Base-by-base conservation (phyloP, 2,797 vertebrate genomes). In the Lagodon rhomboides region DNA sequence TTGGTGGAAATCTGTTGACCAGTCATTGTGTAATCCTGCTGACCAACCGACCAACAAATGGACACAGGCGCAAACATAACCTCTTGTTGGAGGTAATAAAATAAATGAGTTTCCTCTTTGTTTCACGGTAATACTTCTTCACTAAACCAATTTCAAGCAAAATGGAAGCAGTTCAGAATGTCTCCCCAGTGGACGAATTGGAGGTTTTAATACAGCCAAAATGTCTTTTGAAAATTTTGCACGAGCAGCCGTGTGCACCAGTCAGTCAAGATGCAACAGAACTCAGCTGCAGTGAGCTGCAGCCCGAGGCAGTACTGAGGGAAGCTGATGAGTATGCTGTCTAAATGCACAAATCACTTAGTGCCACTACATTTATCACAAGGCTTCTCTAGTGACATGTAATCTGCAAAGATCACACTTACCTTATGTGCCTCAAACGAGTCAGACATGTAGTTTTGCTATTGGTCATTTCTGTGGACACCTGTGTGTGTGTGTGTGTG, bases 301-400 rank as follows among this genome's bases (percentile, higher is more conserved):
- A 82, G 73, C 84, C 67, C n/a, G 49, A 60, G 72, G 74, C 67
- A 59, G 73, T 65, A 54, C 67, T 58, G 70, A 76, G 58, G n/a
- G 56, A 65, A 51, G 68, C 79, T 77, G 60, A 75, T 73, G 64
- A 80, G 62, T 75, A 30, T 27, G 65, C 64, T 65, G 41, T 80
- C 56, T 75, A 73, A 81, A 87, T 79, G 73, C 72, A 63, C 74
- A 64, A 56, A 82, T 85, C 72, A 79, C 75, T 90, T 90, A 91
- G 80, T 84, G 76, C 79, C 82, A 70, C 80, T 74, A 78, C 84
- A 89, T 87, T 88, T 80, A 85, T 87, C 77, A 77, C 68, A 84
- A 34, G 17, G 58, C 64, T 68, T 84, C 75, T 88, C 90, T 88
- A 82, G 72, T 79, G 85, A 81, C 75, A 74, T 88, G 59, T 72